Evolutionary conservation across 2,888 invertebrate genomes (phyloP).

Genomic region (Lamellibrachia columna): DNA sequence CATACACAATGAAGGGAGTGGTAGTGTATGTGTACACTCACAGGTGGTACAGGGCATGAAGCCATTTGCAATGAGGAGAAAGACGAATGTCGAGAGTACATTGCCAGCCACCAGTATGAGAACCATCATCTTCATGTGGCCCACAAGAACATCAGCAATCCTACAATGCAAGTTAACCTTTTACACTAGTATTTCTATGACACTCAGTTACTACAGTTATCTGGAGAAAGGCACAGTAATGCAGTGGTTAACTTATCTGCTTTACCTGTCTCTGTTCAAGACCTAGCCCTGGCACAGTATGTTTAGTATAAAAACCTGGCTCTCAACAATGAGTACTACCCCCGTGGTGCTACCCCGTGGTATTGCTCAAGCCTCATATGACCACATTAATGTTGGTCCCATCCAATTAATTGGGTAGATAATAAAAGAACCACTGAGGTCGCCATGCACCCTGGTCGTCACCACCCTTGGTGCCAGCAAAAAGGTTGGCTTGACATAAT

Average conservation of each 20-base stretch:
- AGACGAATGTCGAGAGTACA: slow-evolving; percentile 37
- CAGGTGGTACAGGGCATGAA: slow-evolving; percentile 35
- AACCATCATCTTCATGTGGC: slow-evolving; percentile 41
- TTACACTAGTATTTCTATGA: not conserved
- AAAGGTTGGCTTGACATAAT: not conserved
- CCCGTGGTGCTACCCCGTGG: no score
- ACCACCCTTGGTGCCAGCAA: not conserved
- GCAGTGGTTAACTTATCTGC: no score
- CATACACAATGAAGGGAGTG: not conserved
- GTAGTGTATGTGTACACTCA: not conserved
- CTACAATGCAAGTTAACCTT: slow-evolving; percentile 30
- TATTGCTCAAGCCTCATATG: no score
- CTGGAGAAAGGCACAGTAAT: no score
- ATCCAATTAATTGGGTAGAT: no score
- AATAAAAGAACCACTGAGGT: no score
- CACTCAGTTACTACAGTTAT: not conserved
- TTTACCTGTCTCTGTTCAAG: no score
- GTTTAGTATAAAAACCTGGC: no score
- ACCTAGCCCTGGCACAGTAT: no score
- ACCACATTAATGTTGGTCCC: no score
- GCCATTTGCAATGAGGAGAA: slow-evolving; percentile 36
- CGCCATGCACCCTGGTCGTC: not conserved
- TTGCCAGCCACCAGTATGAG: slow-evolving; percentile 31
- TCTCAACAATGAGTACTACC: no score
- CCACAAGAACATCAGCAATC: slow-evolving; percentile 39